These are phyloP conservation scores for Hypselothyrea guttata DNA, from an alignment of 2,888 invertebrate genomes.

Conservation along the genomic window DNA sequence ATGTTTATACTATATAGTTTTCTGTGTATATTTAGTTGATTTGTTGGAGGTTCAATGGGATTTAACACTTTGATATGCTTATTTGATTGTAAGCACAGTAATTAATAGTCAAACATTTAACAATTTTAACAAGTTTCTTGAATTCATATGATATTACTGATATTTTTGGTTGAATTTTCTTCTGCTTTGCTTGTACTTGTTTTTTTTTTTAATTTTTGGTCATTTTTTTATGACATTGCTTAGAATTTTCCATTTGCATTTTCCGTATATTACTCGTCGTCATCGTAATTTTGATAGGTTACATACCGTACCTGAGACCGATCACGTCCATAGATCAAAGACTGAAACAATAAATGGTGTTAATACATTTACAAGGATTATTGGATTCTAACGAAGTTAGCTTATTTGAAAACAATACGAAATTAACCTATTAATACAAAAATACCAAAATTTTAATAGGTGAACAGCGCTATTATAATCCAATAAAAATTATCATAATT, in stretches of 20 bases:
- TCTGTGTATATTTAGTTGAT: not conserved
- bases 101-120: constrained; percentile 44
- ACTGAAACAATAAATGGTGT: constrained; percentile 84
- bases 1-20: not conserved
- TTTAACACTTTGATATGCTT: constrained; percentile 21
- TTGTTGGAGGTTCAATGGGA: not conserved
- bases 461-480: too few relatives aligned
- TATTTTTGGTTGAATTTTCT: constrained; percentile 81
- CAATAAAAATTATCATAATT: too few relatives aligned
- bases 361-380: too few relatives aligned
- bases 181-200: constrained; percentile 11
- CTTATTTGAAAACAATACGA: too few relatives aligned
- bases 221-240: constrained; percentile 60
- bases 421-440: constrained; percentile 1
- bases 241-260: constrained; percentile 18
- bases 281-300: constrained; percentile 96
- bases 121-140: constrained; percentile 54
- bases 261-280: constrained; percentile 85
- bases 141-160: constrained; percentile 82
- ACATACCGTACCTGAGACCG: constrained; percentile 97
- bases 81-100: constrained; percentile 9
- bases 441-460: too few relatives aligned
- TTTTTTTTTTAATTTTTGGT: constrained; percentile 50
- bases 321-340: constrained; percentile 91
- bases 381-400: too few relatives aligned